phyloP scores from a whole-genome alignment of 2,888 invertebrate species.

The Amphimallon solstitiale region DNA sequence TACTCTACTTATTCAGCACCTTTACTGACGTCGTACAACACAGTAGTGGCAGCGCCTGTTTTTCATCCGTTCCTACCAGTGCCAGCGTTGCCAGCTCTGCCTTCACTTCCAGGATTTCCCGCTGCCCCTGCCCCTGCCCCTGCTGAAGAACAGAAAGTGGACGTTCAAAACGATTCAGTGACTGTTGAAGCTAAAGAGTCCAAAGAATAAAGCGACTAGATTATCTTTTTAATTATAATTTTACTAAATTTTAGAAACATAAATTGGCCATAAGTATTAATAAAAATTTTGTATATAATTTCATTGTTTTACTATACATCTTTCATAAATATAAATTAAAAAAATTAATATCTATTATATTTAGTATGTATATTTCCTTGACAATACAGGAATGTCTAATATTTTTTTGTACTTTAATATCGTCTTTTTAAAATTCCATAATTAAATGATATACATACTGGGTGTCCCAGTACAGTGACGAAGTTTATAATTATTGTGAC shows the following conservation, averaged over 20 bases:
- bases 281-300: conserved; percentile 20
- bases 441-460: too few relatives aligned
- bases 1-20: conserved; percentile 36
- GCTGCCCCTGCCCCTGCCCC: not conserved
- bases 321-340: too few relatives aligned
- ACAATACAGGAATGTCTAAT: too few relatives aligned
- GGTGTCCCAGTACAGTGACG: too few relatives aligned
- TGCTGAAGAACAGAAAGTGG: conserved; percentile 12
- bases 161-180: conserved; percentile 34
- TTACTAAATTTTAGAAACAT: conserved; percentile 8
- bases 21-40: conserved; percentile 12
- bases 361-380: too few relatives aligned
- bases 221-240: conserved; percentile 15
- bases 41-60: conserved; percentile 9
- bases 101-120: conserved; percentile 16
- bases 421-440: too few relatives aligned
- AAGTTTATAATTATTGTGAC: too few relatives aligned
- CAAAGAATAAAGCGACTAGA: conserved; percentile 37
- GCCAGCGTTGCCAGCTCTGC: conserved; percentile 4
- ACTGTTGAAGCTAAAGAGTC: conserved; percentile 37
- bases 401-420: too few relatives aligned
- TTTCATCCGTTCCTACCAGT: conserved; percentile 16
- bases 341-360: too few relatives aligned
- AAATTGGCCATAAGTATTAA: conserved; percentile 22
- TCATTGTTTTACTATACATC: not conserved